Percentiles rank a stretch among this genome's conserved stretches.
These are phyloP conservation scores for Ciconia maguari DNA, from an alignment of 2,113 vertebrate species.

Conservation along the genomic window DNA sequence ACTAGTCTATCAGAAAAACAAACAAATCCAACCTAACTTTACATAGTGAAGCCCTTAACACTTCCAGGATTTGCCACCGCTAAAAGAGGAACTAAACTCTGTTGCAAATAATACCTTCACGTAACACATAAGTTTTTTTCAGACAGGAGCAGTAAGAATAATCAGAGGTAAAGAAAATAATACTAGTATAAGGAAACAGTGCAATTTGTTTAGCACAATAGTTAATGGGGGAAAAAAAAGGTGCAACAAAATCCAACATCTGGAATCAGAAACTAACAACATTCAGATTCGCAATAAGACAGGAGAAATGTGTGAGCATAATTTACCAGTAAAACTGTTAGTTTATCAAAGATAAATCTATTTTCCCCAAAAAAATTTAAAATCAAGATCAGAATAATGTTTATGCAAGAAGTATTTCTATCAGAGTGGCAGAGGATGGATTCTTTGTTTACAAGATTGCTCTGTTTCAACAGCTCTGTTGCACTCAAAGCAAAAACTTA, in stretches of 20 bases:
- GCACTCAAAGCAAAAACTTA: not conserved
- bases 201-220: not conserved
- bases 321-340: not conserved
- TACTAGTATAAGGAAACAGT: not conserved
- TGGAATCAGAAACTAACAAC: not conserved
- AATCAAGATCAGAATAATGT: not conserved
- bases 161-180: not conserved
- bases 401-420: not conserved
- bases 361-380: not conserved
- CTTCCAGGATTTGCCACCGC: not conserved
- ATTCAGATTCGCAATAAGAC: not conserved
- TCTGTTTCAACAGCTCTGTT: not conserved
- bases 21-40: not conserved
- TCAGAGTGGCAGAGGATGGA: not conserved
- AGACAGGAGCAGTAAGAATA: not conserved
- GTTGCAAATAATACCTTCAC: not conserved
- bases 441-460: not conserved
- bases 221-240: accelerated
- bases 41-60: not conserved
- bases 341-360: not conserved
- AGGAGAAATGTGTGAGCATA: not conserved
- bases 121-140: not conserved
- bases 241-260: not conserved
- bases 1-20: not conserved
- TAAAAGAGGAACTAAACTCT: not conserved